Conservation (phyloP, 1,140 invertebrate genomes). For the Tetramorium simillimum region DNA sequence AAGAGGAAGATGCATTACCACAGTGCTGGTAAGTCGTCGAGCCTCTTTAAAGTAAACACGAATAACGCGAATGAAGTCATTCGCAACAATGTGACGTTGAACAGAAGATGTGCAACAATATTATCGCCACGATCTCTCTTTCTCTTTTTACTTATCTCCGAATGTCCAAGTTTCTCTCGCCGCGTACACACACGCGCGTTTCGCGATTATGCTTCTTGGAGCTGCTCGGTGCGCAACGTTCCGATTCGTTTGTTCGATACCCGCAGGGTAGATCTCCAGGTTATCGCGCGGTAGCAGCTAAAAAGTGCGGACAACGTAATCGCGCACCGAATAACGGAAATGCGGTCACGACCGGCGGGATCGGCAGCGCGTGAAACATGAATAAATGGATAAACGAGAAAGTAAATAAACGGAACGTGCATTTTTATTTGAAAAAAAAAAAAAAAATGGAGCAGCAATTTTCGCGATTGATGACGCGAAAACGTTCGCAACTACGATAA, state of each 20-base stretch:
- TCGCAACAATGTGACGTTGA: background rate
- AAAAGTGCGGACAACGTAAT: conserved; percentile 38
- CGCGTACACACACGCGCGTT: conserved; percentile 9
- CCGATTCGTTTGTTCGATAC: conserved; percentile 48
- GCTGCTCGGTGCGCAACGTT: conserved; percentile 4
- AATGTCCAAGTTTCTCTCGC: conserved; percentile 58
- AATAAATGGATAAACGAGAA: conserved; percentile 38
- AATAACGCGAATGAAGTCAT: background rate
- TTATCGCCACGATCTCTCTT: conserved; percentile 24
- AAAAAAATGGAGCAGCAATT: conserved; percentile 7
- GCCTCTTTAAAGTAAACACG: background rate
- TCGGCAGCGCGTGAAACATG: conserved; percentile 26
- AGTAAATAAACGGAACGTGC: conserved; percentile 33
- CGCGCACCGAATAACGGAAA: conserved; percentile 43
- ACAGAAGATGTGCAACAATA: background rate
- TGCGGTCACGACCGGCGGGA: conserved; percentile 41
- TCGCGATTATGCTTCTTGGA: conserved; percentile 5
- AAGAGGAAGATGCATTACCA: conserved; percentile 87
- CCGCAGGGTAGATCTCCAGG: background rate
- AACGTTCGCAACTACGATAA: background rate
- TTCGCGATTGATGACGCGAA: background rate
- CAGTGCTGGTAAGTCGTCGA: conserved; percentile 74
- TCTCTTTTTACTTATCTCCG: conserved; percentile 9
- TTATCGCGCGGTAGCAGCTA: background rate
- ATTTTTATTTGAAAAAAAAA: background rate